Conservation (phyloP, 2,113 vertebrate genomes). For the Phodopus roborovskii region DNA sequence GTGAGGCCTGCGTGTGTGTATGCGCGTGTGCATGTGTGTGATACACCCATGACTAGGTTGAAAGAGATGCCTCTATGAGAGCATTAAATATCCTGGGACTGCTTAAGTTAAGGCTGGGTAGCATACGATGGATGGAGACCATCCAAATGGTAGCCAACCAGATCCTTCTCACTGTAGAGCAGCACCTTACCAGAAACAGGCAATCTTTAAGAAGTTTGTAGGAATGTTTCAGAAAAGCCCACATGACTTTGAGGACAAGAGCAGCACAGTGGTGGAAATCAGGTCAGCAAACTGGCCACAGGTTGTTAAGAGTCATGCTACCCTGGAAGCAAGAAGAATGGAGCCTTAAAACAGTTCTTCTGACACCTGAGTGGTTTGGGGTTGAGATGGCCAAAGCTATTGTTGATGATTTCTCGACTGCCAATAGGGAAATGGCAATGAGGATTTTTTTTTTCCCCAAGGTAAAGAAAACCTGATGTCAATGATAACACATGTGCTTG, state of each 20-base stretch:
- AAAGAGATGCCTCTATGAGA: slow-evolving; percentile 38
- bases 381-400: not conserved
- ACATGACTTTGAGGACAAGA: not conserved
- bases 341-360: not conserved
- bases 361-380: not conserved
- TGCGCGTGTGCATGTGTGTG: not conserved
- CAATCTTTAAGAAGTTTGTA: slow-evolving; percentile 52
- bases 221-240: slow-evolving; percentile 28
- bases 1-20: not conserved
- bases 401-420: not conserved
- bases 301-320: not conserved
- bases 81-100: not conserved
- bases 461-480: not conserved
- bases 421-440: not conserved
- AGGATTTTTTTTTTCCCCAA: not conserved
- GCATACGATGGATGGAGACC: slow-evolving; percentile 58
- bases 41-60: slow-evolving; percentile 19
- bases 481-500: too few relatives aligned
- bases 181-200: slow-evolving; percentile 67
- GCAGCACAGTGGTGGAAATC: not conserved
- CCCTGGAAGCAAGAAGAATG: not conserved
- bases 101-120: slow-evolving; percentile 64
- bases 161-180: slow-evolving; percentile 66
- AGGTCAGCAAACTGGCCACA: not conserved
- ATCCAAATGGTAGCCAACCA: slow-evolving; percentile 68